Conservation (phyloP, 2,888 invertebrate species). For the Drosophila meridionalis region DNA sequence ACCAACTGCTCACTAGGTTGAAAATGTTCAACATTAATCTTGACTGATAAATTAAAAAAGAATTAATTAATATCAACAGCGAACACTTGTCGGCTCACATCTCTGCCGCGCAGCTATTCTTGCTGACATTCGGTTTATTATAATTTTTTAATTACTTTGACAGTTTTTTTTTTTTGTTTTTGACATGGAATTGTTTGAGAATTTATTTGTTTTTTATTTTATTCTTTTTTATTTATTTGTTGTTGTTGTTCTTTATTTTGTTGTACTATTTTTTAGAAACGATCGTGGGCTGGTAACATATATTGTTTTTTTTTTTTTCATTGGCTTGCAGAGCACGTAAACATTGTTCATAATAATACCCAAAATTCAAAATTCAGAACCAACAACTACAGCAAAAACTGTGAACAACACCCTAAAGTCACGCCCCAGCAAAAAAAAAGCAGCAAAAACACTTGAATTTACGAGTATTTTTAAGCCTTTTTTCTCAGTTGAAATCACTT, state of each 20-base stretch:
- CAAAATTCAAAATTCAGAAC: slow-evolving; percentile 47
- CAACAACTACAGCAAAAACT: slow-evolving; percentile 39
- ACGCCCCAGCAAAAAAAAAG: slow-evolving; percentile 53
- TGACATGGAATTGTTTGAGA: slow-evolving; percentile 40
- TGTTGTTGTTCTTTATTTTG: neutral
- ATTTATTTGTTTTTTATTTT: slow-evolving; percentile 38
- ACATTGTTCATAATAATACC: slow-evolving; percentile 60
- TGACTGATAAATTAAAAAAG: slow-evolving; percentile 76
- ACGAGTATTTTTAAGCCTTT: slow-evolving; percentile 49
- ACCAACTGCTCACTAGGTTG: slow-evolving; percentile 59
- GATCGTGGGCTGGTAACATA: slow-evolving; percentile 50
- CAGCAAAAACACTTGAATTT: slow-evolving; percentile 57
- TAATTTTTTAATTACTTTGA: slow-evolving; percentile 59
- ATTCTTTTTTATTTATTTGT: slow-evolving; percentile 29
- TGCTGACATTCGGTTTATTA: slow-evolving; percentile 49
- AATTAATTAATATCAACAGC: slow-evolving; percentile 72
- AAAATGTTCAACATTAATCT: slow-evolving; percentile 79
- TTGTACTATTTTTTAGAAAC: slow-evolving; percentile 15
- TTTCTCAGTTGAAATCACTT: slow-evolving; percentile 42
- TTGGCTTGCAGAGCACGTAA: slow-evolving; percentile 69
- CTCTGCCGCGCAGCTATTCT: slow-evolving; percentile 43
- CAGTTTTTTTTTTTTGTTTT: slow-evolving; percentile 39
- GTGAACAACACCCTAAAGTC: slow-evolving; percentile 70
- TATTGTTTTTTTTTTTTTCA: slow-evolving; percentile 31
- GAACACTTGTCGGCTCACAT: slow-evolving; percentile 63